These are phyloP conservation scores for Planococcus citri DNA, from an alignment of 1,140 invertebrate genomes.

Conservation along the genomic window DNA sequence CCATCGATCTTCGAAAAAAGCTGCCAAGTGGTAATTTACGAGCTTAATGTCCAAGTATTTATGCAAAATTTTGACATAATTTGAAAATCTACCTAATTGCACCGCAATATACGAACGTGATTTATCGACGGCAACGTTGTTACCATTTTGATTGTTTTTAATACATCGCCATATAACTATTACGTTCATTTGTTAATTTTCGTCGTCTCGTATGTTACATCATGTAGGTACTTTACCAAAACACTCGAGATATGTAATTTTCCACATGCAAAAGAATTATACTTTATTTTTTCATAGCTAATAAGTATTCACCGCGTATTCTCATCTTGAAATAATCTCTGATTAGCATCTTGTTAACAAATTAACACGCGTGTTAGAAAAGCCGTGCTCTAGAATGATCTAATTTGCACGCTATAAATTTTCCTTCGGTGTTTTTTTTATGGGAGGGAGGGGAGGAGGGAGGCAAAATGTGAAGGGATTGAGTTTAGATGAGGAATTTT, in stretches of 20 bases:
- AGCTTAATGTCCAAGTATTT: neutral
- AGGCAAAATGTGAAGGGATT: too few relatives aligned
- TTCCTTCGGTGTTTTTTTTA: too few relatives aligned
- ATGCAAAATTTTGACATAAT: neutral
- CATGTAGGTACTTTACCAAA: neutral
- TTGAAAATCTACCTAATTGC: neutral
- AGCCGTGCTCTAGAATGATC: neutral
- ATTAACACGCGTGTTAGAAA: neutral
- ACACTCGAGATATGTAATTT: neutral
- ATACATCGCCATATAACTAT: neutral
- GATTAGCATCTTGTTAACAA: slow-evolving; percentile 12
- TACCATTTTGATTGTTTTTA: slow-evolving; percentile 2
- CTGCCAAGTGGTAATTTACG: neutral
- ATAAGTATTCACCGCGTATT: slow-evolving; percentile 10
- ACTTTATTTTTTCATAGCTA: neutral
- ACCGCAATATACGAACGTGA: neutral
- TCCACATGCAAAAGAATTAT: neutral
- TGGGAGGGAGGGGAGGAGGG: too few relatives aligned
- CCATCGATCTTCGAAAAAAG: neutral
- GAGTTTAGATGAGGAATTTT: too few relatives aligned
- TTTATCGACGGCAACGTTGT: neutral
- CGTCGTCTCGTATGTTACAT: neutral
- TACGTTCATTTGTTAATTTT: slow-evolving; percentile 12
- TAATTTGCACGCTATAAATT: neutral
- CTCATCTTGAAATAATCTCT: neutral